phyloP scores from a whole-genome alignment of 2,797 vertebrate genomes.

The Lithobates sylvaticus region DNA sequence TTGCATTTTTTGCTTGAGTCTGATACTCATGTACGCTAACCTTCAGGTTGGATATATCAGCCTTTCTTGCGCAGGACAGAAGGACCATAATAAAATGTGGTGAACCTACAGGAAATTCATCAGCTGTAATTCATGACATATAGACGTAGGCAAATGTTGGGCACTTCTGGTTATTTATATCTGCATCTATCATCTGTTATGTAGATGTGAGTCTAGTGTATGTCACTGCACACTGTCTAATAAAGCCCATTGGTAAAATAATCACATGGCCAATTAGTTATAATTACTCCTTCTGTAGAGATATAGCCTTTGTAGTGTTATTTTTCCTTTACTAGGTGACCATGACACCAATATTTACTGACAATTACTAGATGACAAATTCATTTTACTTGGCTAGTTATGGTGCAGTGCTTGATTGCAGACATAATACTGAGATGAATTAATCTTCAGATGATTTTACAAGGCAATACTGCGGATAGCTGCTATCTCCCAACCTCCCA shows the following conservation, averaged over 20 bases:
- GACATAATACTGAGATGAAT: not conserved
- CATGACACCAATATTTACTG: not conserved
- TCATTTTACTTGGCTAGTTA: not conserved
- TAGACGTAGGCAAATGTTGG: too few species aligned
- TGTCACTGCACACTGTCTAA: not conserved
- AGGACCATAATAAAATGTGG: not conserved
- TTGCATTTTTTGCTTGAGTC: too few species aligned
- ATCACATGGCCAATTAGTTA: not conserved
- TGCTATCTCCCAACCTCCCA: not conserved
- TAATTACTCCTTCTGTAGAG: not conserved
- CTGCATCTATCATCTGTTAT: too few species aligned
- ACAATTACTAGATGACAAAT: not conserved
- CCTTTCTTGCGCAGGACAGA: not conserved
- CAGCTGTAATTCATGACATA: too few species aligned
- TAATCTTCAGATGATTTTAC: not conserved
- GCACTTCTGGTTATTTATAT: not conserved
- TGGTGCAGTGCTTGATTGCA: not conserved
- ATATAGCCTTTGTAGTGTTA: too few species aligned
- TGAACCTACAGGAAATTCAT: too few species aligned
- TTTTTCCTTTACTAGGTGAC: too few species aligned
- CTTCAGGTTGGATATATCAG: not conserved
- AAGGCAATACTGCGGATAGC: not conserved
- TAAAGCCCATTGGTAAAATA: not conserved
- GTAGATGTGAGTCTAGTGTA: not conserved
- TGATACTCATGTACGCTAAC: too few species aligned